Percentiles rank a stretch among this genome's conserved stretches.
Conservation (phyloP, 2,113 vertebrate genomes). For the Nipponia nippon region DNA sequence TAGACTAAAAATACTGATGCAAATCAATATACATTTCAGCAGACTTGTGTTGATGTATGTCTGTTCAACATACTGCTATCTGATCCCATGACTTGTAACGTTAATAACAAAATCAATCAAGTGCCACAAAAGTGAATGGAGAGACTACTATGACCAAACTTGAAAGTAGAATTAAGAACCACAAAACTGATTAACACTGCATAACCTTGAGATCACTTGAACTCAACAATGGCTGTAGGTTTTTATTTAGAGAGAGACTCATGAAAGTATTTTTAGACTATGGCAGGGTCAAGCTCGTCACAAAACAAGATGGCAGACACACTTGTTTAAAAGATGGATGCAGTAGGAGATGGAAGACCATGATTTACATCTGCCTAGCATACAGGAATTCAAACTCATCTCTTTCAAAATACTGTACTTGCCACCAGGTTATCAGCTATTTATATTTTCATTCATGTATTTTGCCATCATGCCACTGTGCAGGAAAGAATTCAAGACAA, state of each 20-base stretch:
- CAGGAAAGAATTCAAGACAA: background rate
- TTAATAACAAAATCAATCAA: conserved; percentile 44
- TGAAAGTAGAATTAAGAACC: conserved; percentile 1
- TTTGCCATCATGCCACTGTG: background rate
- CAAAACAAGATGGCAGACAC: background rate
- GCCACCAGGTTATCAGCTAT: background rate
- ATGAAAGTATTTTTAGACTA: background rate
- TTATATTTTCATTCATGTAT: background rate
- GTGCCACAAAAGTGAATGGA: background rate
- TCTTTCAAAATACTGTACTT: background rate
- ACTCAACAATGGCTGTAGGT: background rate
- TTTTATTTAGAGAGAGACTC: background rate
- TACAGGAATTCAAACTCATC: background rate
- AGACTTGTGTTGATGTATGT: background rate
- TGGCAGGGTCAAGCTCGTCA: background rate
- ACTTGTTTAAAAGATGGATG: background rate
- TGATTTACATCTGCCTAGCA: background rate
- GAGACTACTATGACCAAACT: background rate
- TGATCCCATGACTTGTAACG: background rate
- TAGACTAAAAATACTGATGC: background rate
- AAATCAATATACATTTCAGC: background rate
- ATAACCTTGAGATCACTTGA: background rate
- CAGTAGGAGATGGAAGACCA: background rate
- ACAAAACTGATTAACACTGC: conserved; percentile 14
- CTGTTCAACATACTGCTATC: background rate